These are phyloP conservation scores for Andrena flavipes DNA, from an alignment of 2,888 invertebrate genomes.

Conservation along the genomic window DNA sequence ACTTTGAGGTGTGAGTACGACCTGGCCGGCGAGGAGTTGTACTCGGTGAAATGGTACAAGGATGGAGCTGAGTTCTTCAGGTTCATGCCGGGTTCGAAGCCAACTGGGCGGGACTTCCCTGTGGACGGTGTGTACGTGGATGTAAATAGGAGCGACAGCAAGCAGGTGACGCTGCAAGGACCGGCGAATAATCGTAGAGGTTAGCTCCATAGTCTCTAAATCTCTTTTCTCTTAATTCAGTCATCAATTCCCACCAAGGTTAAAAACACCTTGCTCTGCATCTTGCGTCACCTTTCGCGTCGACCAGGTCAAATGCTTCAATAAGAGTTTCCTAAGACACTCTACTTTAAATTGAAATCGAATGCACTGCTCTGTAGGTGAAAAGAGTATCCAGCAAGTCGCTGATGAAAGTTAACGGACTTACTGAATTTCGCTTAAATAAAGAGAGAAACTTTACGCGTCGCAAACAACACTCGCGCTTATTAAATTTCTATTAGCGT, in stretches of 20 bases:
- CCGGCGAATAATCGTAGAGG: conserved; percentile 71
- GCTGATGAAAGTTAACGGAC: conserved; percentile 29
- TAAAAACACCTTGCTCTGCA: too few species aligned
- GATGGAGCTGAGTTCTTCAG: conserved; percentile 79
- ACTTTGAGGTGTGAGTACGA: conserved; percentile 80
- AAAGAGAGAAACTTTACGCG: conserved; percentile 23
- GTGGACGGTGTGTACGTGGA: conserved; percentile 77
- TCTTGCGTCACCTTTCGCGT: too few species aligned
- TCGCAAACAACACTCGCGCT: not conserved
- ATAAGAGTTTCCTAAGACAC: not conserved
- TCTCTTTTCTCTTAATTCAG: too few species aligned
- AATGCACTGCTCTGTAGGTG: not conserved
- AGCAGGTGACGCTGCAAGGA: conserved; percentile 76
- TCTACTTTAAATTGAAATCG: conserved; percentile 22
- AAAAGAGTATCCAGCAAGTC: not conserved
- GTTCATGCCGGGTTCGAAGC: conserved; percentile 76
- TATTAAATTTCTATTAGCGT: conserved; percentile 21
- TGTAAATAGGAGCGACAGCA: conserved; percentile 77
- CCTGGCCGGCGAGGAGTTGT: conserved; percentile 77
- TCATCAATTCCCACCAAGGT: too few species aligned
- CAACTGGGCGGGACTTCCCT: conserved; percentile 72
- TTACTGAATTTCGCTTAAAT: conserved; percentile 33
- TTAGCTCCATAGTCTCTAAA: not conserved
- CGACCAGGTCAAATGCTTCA: too few species aligned
- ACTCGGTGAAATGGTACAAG: conserved; percentile 83